phyloP scores from a whole-genome alignment of 2,888 invertebrate species.

The Drosophila ustulata region DNA sequence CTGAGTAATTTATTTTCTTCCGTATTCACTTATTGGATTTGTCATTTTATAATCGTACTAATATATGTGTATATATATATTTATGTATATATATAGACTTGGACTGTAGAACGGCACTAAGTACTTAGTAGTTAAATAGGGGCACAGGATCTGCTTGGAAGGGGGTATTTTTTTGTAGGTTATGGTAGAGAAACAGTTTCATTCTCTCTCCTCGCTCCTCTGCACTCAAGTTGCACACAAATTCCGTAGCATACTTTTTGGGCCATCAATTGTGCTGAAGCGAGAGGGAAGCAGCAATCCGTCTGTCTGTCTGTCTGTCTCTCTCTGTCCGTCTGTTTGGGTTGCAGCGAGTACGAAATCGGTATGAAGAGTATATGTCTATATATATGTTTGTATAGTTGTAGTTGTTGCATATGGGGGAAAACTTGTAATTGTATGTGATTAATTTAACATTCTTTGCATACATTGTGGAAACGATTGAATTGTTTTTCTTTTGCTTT shows the following conservation, averaged over 20 bases:
- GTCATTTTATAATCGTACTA: slow-evolving; percentile 34
- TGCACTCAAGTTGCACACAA: not conserved
- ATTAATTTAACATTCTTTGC: slow-evolving; percentile 16
- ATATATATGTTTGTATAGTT: slow-evolving; percentile 14
- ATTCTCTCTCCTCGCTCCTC: not conserved
- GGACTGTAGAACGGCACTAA: slow-evolving; percentile 58
- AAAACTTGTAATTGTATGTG: not conserved
- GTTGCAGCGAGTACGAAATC: slow-evolving; percentile 9
- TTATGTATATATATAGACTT: slow-evolving; percentile 31
- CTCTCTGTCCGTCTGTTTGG: not conserved
- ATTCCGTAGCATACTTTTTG: not conserved
- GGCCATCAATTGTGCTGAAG: not conserved
- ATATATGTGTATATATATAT: slow-evolving; percentile 38
- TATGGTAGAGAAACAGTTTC: not conserved
- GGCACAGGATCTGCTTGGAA: not conserved
- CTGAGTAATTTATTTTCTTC: slow-evolving; percentile 19
- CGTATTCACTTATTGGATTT: slow-evolving; percentile 16
- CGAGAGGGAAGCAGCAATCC: not conserved
- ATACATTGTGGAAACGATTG: slow-evolving; percentile 29
- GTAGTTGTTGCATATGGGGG: slow-evolving; percentile 15
- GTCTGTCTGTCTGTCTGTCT: not conserved
- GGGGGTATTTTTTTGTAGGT: not conserved
- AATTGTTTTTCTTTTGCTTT: slow-evolving; percentile 8
- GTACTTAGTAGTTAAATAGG: slow-evolving; percentile 31
- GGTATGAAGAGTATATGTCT: slow-evolving; percentile 18